Conservation (phyloP, 2,797 vertebrate genomes). For the Cetoscarus ocellatus region DNA sequence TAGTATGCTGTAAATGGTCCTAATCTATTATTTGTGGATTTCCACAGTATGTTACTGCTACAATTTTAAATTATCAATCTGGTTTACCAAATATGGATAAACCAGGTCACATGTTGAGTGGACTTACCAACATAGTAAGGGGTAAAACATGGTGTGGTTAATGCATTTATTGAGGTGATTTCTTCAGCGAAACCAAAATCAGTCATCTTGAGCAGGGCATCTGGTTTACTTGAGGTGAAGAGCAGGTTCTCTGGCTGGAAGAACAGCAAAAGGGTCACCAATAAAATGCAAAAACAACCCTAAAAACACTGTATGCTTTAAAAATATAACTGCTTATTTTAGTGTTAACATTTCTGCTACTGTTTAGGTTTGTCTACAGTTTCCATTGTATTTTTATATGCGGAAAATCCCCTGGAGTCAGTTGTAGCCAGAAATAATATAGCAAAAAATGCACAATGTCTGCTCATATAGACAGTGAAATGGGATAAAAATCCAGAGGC, state of each 20-base stretch:
- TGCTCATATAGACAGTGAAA: background rate
- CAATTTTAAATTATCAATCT: background rate
- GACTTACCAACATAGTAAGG: conserved; percentile 93
- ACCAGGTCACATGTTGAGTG: background rate
- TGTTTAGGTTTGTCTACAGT: background rate
- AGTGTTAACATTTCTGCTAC: background rate
- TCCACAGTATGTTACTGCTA: too few species aligned
- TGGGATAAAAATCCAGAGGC: background rate
- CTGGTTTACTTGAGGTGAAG: conserved; percentile 90
- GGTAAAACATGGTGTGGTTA: conserved; percentile 92
- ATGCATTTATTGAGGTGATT: conserved; percentile 90
- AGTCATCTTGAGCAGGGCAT: conserved; percentile 90
- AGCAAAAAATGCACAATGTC: background rate
- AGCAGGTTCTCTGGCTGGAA: conserved; percentile 91
- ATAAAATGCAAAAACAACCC: background rate
- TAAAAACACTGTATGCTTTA: background rate
- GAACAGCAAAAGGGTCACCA: background rate
- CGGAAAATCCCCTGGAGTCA: background rate
- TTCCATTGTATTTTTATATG: background rate
- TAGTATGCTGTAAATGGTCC: too few species aligned
- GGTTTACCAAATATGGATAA: background rate
- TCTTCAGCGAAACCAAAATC: conserved; percentile 96
- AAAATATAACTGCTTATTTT: background rate
- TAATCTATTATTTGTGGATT: too few species aligned
- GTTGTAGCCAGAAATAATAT: background rate